Evolutionary conservation across 2,113 vertebrate species (phyloP), one percentile per base, ranked within the genome.

Genomic region (Porphyrio hochstetteri): DNA sequence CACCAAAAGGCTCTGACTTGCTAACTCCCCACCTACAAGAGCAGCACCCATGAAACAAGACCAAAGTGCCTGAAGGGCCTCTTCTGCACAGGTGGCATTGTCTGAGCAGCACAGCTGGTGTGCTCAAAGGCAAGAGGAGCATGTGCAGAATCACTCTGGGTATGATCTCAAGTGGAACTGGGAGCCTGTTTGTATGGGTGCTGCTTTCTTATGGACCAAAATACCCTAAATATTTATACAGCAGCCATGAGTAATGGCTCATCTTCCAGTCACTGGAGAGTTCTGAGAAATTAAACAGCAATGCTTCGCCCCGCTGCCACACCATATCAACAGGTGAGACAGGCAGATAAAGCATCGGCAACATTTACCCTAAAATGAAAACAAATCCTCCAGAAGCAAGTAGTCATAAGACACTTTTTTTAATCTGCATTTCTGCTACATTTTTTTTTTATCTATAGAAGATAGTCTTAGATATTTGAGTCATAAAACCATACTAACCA

Each of bases 331-430:
- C 44, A 38, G 13, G 31, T 10, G 23, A 70, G 24, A 63, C 31
- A 56, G n/a, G 11, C 61, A 56, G 13, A 33, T 12, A 67, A 53
- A 25, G 4, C 18, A 74, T 6, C 2, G 1, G 18, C 53, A 86
- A 29, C 9, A 2, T 0, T 0, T 55, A 56, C 10, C 50, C 50
- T 50, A 60, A 71, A 78, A 70, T 16, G 3, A 90, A 87, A 88
- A 65, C 6, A 79, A 82, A 71, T 5, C 15, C 29, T 56, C 28
- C 82, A 74, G n/a, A 74, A 87, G n/a, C 14, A 90, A 29, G 7
- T 16, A 27, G 9, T 40, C 2, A 0, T 61, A 53, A n/a, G 27
- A 57, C 6, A 57, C 3, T 4, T 65, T 53, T 46, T 83, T 29
- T 29, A 33, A 33, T 20, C 48, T 40, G 10, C 27, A 23, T 33